phyloP scores from a whole-genome alignment of 2,797 vertebrate genomes.

The Macrochelys suwanniensis region DNA sequence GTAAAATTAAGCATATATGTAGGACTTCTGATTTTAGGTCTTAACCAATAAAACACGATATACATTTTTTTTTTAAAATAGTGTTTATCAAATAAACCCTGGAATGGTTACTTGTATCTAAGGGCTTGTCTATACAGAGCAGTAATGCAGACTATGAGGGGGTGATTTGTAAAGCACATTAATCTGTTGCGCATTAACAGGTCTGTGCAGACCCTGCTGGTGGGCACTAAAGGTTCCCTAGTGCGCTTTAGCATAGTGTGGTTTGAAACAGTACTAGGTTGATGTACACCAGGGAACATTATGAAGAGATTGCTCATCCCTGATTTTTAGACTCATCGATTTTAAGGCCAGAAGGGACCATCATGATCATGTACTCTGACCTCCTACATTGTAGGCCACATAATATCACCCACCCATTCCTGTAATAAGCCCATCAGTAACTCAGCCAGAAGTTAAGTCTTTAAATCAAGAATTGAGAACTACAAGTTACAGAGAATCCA shows the following conservation, averaged over 20 bases:
- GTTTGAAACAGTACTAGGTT: background rate
- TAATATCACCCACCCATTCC: too few species aligned
- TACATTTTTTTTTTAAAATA: too few species aligned
- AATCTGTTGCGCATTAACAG: background rate
- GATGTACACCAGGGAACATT: background rate
- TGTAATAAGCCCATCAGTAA: too few species aligned
- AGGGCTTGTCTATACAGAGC: background rate
- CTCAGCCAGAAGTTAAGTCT: too few species aligned
- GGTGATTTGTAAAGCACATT: background rate
- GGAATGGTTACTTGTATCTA: background rate
- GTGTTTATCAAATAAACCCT: background rate
- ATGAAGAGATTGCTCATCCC: background rate
- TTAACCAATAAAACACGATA: background rate
- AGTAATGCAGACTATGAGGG: background rate
- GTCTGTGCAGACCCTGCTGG: background rate
- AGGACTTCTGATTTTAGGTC: background rate
- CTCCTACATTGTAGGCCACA: too few species aligned
- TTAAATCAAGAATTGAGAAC: background rate
- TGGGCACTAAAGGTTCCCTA: background rate
- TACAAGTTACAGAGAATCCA: background rate
- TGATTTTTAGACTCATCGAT: background rate
- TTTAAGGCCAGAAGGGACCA: background rate
- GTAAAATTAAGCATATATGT: background rate
- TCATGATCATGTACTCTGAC: background rate
- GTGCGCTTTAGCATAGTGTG: background rate